Base-by-base conservation (phyloP, 2,797 vertebrate genomes). In the Aulostomus chinensis region DNA sequence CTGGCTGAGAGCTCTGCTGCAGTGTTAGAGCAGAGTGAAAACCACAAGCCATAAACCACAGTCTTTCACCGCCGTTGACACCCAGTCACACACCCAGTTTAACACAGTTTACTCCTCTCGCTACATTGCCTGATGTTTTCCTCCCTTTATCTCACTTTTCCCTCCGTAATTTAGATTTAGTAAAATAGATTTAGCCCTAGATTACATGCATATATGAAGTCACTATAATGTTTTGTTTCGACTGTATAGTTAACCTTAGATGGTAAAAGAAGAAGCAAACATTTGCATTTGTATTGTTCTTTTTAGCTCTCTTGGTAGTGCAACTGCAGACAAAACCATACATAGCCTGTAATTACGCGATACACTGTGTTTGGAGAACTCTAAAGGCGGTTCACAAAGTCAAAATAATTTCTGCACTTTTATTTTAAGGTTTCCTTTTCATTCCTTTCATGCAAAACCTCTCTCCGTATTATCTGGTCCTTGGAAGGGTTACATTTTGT, bases 1-100 rank as follows among this genome's bases (percentile, higher is more conserved):
- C 55, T 56, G 13, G 43, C 57, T 24, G 58, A 68, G 73, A 68
- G 49, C 49, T 59, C 52, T 26, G 46, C 62, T 20, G 58, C 32
- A 58, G 62, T 36, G 62, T 67, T 64, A 65, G 65, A 12, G 35
- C 68, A 8, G 35, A 75, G 52, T 45, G 39, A 65, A 84, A 81
- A 76, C 79, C 80, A 79, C 68, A 71, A 50, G 22, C 76, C 74
- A 64, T 53, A 74, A n/a, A 84, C 84, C 78, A 39, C 74, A 75
- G 52, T 76, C 67, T 58, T 58, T 63, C 60, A 51, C 48, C 57
- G 58, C 71, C 26, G 69, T 66, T 65, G 65, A 70, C 71, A 85
- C 67, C 48, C 54, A 41, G 68, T 53, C 65, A 81, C 73, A 86
- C 75, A 58, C 78, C 69, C 77, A 76, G 78, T 83, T 81, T 76